phyloP scores from a whole-genome alignment of 2,888 invertebrate genomes.

The Maniola hyperantus region DNA sequence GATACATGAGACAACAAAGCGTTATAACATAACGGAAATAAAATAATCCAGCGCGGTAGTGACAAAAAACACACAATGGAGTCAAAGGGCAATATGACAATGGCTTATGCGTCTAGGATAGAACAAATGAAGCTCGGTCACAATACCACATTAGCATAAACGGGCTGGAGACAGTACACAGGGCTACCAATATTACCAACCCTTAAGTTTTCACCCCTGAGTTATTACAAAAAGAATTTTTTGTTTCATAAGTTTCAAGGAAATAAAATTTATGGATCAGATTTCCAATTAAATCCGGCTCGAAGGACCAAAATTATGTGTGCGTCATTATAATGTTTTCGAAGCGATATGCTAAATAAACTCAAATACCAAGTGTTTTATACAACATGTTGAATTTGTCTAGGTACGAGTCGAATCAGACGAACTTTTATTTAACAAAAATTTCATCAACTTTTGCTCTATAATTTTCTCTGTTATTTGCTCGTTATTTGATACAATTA shows the following conservation, averaged over 20 bases:
- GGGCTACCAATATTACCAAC: conserved; percentile 20
- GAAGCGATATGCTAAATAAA: too few species aligned
- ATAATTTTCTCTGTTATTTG: too few species aligned
- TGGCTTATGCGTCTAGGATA: conserved; percentile 61
- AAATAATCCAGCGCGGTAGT: conserved; percentile 73
- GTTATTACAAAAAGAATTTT: background rate
- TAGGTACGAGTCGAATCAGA: too few species aligned
- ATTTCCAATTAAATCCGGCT: too few species aligned
- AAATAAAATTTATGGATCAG: background rate
- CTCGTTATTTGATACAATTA: too few species aligned
- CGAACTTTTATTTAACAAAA: too few species aligned
- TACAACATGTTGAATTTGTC: too few species aligned
- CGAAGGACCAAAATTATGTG: too few species aligned
- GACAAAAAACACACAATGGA: conserved; percentile 80
- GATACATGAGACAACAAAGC: conserved; percentile 63
- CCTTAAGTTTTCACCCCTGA: conserved; percentile 15
- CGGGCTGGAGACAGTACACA: conserved; percentile 55
- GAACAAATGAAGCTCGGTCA: conserved; percentile 76
- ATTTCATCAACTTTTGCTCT: too few species aligned
- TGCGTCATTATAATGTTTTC: too few species aligned
- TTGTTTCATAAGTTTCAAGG: background rate
- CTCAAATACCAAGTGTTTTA: too few species aligned
- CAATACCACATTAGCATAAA: conserved; percentile 79
- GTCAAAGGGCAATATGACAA: conserved; percentile 81
- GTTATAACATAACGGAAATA: conserved; percentile 75